These are phyloP conservation scores for Rhizomys pruinosus DNA, from an alignment of 2,113 vertebrate species.

Conservation along the genomic window DNA sequence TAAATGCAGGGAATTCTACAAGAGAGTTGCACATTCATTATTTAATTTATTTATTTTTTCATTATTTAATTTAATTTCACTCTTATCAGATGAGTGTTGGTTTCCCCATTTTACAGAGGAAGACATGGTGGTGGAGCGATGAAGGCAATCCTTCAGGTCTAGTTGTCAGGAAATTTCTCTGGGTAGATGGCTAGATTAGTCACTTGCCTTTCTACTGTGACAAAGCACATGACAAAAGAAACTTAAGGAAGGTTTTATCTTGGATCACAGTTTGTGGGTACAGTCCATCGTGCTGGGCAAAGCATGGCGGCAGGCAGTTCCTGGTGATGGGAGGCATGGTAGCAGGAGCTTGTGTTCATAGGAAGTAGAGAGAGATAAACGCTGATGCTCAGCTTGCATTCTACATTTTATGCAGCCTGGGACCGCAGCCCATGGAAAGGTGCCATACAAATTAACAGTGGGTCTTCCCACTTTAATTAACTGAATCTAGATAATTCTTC, in stretches of 20 bases:
- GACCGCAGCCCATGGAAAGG: too few species aligned
- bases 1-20: neutral
- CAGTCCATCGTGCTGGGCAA: too few species aligned
- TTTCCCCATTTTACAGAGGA: neutral
- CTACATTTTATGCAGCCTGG: too few species aligned
- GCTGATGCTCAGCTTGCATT: too few species aligned
- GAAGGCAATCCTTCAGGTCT: neutral
- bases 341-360: too few species aligned
- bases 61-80: neutral
- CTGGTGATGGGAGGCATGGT: too few species aligned
- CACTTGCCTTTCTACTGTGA: neutral
- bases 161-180: neutral
- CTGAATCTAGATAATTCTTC: too few species aligned
- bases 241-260: neutral
- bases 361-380: too few species aligned
- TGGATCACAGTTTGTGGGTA: neutral
- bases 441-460: too few species aligned
- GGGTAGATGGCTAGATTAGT: neutral
- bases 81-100: neutral
- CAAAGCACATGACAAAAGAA: neutral
- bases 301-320: too few species aligned
- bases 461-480: too few species aligned
- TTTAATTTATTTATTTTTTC: neutral
- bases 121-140: neutral
- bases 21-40: neutral